Base-by-base conservation (phyloP, 2,113 vertebrate species). In the Channa argus region DNA sequence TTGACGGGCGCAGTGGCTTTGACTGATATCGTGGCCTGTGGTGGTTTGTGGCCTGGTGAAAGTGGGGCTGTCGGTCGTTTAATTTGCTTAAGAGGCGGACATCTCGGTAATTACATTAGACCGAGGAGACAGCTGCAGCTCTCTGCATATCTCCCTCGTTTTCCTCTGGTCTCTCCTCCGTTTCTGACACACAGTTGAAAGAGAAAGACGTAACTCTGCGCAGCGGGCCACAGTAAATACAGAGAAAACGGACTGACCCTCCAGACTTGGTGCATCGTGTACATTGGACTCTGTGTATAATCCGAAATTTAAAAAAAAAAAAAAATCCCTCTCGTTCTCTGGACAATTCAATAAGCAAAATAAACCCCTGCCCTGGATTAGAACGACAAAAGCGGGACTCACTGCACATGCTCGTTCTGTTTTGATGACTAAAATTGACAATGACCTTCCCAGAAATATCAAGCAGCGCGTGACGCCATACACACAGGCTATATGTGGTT, bases 381-480 rank as follows among this genome's bases (percentile, higher is more conserved):
- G 39, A 60, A 60, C 50, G 63, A 51, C 49, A 70, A 64, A 77
- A 5, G 8, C 63, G 53, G 41, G 62, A 45, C 74, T 50, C 69
- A 46, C 77, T 49, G 65, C 47, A 75, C 85, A 86, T 91, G 87
- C 82, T 76, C 64, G 71, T 15, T 78, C 81, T 81, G 76, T 52
- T 80, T 72, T 43, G 59, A 73, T 79, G 73, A 74, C 89, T 90
- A 91, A 88, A 91, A 91, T 84, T 92, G 86, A 91, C 79, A 89
- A 82, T 92, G 92, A 94, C 92, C 93, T 94, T 93, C 90, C 89
- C 80, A 77, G 24, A 88, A 93, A 91, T 89, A 92, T 79, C 85
- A 58, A 58, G 72, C 68, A 50, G 75, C 71, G 76, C 74, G 24
- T 24, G 24, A 6, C 43, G 61, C 72, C 53, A 2, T 51, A 66